Evolutionary conservation across 2,113 vertebrate genomes (phyloP).

Genomic region (Semnopithecus entellus): DNA sequence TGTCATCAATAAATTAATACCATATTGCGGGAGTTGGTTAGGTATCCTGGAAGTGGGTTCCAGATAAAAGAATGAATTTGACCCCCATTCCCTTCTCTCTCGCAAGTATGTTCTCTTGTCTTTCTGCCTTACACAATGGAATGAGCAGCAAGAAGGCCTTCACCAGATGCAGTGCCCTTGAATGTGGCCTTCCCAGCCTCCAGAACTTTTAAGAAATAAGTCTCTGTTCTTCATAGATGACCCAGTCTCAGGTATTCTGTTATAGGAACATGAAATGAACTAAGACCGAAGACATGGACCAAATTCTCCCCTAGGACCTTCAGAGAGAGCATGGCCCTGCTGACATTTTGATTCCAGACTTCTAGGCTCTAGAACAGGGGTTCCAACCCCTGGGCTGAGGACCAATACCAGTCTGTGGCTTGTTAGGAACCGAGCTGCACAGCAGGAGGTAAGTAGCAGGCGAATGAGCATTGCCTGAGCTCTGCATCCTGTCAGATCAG

Average conservation of each 20-base stretch:
- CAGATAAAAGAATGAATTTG: not conserved
- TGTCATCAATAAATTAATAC: not conserved
- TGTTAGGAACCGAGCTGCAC: no score
- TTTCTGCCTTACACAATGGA: not conserved
- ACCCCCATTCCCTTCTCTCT: not conserved
- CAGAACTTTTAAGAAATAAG: not conserved
- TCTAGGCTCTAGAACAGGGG: no score
- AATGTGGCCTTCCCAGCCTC: not conserved
- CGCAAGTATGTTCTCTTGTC: not conserved
- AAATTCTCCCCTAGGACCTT: no score
- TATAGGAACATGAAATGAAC: no score
- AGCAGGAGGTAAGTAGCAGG: no score
- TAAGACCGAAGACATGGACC: no score
- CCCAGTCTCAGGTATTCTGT: not conserved
- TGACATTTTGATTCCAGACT: no score
- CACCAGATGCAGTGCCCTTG: not conserved
- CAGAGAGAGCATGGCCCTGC: no score
- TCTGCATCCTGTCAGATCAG: no score
- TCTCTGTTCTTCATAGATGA: not conserved
- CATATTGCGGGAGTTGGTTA: not conserved
- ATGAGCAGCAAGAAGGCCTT: not conserved
- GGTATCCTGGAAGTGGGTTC: not conserved
- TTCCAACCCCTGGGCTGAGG: no score
- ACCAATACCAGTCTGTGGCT: no score
- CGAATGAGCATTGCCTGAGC: no score